Conservation (phyloP, 2,113 vertebrate species). For the Brevimyrus niger region DNA sequence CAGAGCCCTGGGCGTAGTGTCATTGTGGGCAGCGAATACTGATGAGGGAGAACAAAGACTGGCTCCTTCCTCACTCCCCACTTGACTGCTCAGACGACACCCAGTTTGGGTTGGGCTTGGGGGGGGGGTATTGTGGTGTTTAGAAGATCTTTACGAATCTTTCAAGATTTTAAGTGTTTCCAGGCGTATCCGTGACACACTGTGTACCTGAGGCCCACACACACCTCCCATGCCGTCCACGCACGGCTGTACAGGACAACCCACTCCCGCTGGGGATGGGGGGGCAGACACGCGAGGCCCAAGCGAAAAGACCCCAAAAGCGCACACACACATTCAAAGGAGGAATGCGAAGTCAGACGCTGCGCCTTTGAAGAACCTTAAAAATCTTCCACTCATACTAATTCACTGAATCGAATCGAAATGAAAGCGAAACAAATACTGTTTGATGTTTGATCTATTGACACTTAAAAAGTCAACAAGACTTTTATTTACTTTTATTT, state of each 20-base stretch:
- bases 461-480: background rate
- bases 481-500: background rate
- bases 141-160: background rate
- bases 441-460: background rate
- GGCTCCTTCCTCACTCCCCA: background rate
- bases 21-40: constrained; percentile 9
- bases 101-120: background rate
- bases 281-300: background rate
- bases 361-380: background rate
- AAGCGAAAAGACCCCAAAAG: background rate
- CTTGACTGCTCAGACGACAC: background rate
- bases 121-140: background rate
- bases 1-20: background rate
- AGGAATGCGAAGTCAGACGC: background rate
- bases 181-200: background rate
- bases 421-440: background rate
- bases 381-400: background rate
- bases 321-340: background rate
- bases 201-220: background rate
- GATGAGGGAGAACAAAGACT: constrained; percentile 14
- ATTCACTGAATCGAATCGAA: background rate
- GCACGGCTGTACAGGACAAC: background rate
- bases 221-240: background rate
- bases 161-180: background rate
- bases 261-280: background rate